Conservation (phyloP, 2,113 vertebrate species). For the Ictidomys tridecemlineatus region DNA sequence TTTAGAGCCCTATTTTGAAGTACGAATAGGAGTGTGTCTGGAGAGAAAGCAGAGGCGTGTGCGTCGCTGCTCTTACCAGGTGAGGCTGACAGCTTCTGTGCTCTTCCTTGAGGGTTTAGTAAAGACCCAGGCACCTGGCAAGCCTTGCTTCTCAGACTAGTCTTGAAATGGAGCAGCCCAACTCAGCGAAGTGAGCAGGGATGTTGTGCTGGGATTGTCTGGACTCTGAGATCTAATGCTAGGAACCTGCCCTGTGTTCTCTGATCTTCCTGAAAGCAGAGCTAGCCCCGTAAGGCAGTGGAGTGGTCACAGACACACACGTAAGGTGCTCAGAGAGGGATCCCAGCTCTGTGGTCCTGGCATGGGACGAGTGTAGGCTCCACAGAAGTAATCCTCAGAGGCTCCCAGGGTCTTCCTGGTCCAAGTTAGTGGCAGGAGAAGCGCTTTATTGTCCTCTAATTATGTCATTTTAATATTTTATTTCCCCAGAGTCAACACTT, state of each 20-base stretch:
- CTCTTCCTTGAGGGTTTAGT: background rate
- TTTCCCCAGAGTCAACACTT: conserved; percentile 25
- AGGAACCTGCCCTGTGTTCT: background rate
- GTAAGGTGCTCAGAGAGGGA: background rate
- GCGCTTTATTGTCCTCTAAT: background rate
- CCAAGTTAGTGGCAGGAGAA: background rate
- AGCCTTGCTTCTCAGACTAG: background rate
- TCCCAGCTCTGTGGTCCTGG: background rate
- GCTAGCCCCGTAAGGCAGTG: background rate
- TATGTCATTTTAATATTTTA: conserved; percentile 50
- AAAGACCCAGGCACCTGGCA: no score
- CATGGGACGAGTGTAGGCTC: background rate
- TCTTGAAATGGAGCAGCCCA: background rate
- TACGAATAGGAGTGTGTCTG: background rate
- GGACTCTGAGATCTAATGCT: background rate
- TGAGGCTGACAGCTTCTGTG: background rate
- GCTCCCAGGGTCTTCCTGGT: background rate
- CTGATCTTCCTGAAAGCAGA: background rate
- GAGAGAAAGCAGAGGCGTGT: background rate
- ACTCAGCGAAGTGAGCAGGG: background rate
- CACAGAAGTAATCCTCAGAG: background rate
- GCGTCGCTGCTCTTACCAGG: background rate
- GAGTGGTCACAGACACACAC: background rate
- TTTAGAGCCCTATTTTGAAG: conserved; percentile 11
- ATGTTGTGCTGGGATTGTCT: no score